Base-by-base conservation (phyloP, 2,888 invertebrate genomes). In the Brenthis ino region DNA sequence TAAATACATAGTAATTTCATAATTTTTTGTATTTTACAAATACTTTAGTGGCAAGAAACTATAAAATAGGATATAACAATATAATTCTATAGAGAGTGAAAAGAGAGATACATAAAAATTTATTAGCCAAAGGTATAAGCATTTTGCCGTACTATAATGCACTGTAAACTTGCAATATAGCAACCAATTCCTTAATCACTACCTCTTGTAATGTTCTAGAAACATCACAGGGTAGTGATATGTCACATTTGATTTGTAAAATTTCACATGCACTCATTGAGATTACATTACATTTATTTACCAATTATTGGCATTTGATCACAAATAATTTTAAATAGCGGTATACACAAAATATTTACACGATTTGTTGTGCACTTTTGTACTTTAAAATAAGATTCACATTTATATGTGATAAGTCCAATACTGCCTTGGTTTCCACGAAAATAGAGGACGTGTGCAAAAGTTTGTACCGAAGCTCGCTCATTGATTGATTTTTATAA, bases 41-140 rank as follows among this genome's bases (percentile, higher is more conserved):
- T 89, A 92, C 86, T 91, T 88, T 80, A 90, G 87, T 93, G 93
- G 93, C 93, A 93, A 93, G 93, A 93, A 83, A 88, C 82, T 87
- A 85, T 85, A 82, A 80, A 83, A 82, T 80, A 80, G 79, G 82
- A 82, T 85, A 85, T 79, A 83, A 84, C 79, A 77, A 82, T 85
- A 85, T 47, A 82, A 85, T 82, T 86, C 81, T 87, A 89, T 87
- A 91, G 89, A 90, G 90, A 91, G 89, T 88, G 86, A 87, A 87
- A 82, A 85, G 87, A 91, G 87, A 90, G 86, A 87, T 84, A 83
- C 77, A 80, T 74, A 76, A 75, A 72, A 74, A 73, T 77, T 77
- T 75, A 82, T 84, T 82, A 86, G 84, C 83, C 81, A 76, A 82
- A 81, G 69, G 77, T 82, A 80, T 80, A 80, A 87, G 85, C 90